phyloP scores from a whole-genome alignment of 2,797 vertebrate genomes.

The Neosilurus mollespiculum region DNA sequence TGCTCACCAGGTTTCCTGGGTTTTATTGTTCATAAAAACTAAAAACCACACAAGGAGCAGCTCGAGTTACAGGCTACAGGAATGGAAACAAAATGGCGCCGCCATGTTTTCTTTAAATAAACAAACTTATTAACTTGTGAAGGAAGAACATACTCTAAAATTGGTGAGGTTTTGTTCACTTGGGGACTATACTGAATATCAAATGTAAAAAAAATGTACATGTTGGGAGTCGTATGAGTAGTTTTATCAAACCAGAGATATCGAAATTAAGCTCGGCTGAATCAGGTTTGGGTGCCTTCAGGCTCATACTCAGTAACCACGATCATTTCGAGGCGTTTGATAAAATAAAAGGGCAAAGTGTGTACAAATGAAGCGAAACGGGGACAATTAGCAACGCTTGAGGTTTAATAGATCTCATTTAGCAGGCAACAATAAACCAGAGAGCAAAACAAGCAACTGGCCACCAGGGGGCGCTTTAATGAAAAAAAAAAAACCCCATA shows the following conservation, averaged over 20 bases:
- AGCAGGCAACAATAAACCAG: background rate
- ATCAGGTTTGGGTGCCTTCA: no score
- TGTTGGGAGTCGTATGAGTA: background rate
- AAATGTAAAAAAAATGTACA: background rate
- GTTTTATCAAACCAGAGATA: no score
- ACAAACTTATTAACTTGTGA: background rate
- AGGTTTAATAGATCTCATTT: background rate
- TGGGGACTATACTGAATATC: background rate
- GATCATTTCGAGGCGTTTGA: no score
- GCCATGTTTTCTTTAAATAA: background rate
- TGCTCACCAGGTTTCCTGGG: constrained; percentile 70
- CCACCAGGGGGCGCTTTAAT: constrained; percentile 67
- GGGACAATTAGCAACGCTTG: background rate
- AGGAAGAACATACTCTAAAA: background rate
- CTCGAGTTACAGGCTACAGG: background rate
- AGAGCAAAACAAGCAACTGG: background rate
- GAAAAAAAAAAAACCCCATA: constrained; percentile 59
- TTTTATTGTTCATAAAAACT: constrained; percentile 64
- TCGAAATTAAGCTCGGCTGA: no score
- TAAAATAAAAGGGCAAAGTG: no score
- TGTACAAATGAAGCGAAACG: no score
- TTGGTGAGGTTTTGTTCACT: background rate
- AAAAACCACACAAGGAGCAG: constrained; percentile 1
- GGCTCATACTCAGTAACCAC: no score
- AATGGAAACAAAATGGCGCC: background rate